Percentiles rank a stretch among this genome's conserved stretches.
Conservation (phyloP, 1,140 invertebrate species). For the Pseudomyrmex concolor region DNA sequence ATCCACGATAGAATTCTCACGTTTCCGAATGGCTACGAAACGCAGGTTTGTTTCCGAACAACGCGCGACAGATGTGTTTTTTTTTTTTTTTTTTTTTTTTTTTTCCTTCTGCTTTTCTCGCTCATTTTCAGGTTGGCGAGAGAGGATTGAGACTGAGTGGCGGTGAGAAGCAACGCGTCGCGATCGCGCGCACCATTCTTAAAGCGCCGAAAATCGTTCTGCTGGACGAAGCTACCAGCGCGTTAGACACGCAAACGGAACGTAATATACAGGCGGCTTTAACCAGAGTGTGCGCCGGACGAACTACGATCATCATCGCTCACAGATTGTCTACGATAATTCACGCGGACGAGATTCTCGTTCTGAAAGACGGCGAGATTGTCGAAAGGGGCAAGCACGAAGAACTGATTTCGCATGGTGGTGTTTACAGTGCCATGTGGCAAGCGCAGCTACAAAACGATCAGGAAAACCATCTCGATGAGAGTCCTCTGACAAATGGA, state of each 20-base stretch:
- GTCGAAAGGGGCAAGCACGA: slow-evolving; percentile 96
- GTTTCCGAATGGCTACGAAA: slow-evolving; percentile 95
- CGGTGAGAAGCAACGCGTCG: slow-evolving; percentile 97
- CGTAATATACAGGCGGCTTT: slow-evolving; percentile 93
- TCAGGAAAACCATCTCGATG: slow-evolving; percentile 69
- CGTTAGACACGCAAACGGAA: slow-evolving; percentile 93
- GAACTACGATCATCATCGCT: slow-evolving; percentile 96
- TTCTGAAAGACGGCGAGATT: slow-evolving; percentile 95
- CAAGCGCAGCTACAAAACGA: slow-evolving; percentile 91
- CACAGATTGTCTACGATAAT: slow-evolving; percentile 97
- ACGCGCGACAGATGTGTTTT: background rate
- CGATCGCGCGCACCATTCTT: slow-evolving; percentile 95
- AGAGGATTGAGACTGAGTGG: slow-evolving; percentile 92
- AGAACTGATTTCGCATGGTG: slow-evolving; percentile 89
- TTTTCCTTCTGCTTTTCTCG: too few relatives aligned
- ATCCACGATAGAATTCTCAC: slow-evolving; percentile 96
- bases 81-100: too few relatives aligned
- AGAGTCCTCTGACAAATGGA: slow-evolving; percentile 14
- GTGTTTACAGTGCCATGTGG: slow-evolving; percentile 95
- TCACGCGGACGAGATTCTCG: slow-evolving; percentile 96
- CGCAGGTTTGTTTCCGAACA: slow-evolving; percentile 86
- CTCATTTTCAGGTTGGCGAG: slow-evolving; percentile 87
- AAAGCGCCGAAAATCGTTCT: slow-evolving; percentile 95
- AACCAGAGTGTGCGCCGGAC: slow-evolving; percentile 91
- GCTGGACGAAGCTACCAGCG: slow-evolving; percentile 95